phyloP scores from a whole-genome alignment of 92 coral and sea anemone species.

The Palythoa grandiflora region DNA sequence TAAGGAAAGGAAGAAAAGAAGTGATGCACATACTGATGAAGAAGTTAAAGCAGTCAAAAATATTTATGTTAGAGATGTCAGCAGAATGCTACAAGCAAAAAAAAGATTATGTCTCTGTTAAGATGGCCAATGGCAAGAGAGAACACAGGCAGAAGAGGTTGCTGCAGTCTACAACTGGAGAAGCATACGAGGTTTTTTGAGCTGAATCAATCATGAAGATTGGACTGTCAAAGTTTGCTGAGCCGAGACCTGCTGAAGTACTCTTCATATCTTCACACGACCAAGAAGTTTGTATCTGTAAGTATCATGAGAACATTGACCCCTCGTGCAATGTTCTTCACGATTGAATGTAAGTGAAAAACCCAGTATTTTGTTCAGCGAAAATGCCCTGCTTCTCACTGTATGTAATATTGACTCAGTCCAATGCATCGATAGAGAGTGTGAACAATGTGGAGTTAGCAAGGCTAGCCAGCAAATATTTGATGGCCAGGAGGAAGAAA shows the following conservation, averaged over 20 bases:
- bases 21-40: slow-evolving; percentile 62
- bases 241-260: slow-evolving; percentile 60
- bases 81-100: slow-evolving; percentile 68
- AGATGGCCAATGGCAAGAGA: background rate
- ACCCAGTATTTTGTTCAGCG: too few relatives aligned
- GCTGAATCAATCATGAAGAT: slow-evolving; percentile 46
- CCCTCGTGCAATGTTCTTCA: slow-evolving; percentile 59
- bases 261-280: slow-evolving; percentile 28
- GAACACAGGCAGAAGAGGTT: slow-evolving; percentile 8
- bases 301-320: slow-evolving; percentile 67
- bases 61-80: slow-evolving; percentile 62
- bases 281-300: slow-evolving; percentile 40
- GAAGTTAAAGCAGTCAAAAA: slow-evolving; percentile 42
- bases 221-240: background rate
- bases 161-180: slow-evolving; percentile 48
- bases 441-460: slow-evolving; percentile 47
- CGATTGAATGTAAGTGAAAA: slow-evolving; percentile 27
- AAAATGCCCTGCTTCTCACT: slow-evolving; percentile 32
- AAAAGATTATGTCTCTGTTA: background rate
- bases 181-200: slow-evolving; percentile 54
- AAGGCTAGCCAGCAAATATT: slow-evolving; percentile 19
- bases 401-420: slow-evolving; percentile 62
- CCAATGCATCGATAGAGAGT: slow-evolving; percentile 51
- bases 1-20: slow-evolving; percentile 64
- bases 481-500: slow-evolving; percentile 59